phyloP scores from a whole-genome alignment of 2,113 vertebrate genomes.

The Lasiurus cinereus region DNA sequence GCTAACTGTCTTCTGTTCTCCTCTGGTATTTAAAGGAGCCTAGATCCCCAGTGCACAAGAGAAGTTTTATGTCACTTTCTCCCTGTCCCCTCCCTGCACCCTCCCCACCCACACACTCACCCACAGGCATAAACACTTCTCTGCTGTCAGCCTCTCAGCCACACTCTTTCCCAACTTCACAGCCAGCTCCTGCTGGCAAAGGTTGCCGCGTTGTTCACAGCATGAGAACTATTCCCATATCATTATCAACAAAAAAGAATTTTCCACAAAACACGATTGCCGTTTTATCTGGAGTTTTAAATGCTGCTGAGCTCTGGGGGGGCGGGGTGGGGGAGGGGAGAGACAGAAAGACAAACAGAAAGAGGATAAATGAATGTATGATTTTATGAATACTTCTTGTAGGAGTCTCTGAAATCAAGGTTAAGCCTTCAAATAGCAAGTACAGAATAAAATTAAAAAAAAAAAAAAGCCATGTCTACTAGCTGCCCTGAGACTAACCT shows the following conservation, averaged over 20 bases:
- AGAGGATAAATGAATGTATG: neutral
- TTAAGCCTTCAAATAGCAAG: neutral
- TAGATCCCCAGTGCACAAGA: neutral
- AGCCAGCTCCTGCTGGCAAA: slow-evolving; percentile 38
- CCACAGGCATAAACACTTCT: neutral
- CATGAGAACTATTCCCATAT: neutral
- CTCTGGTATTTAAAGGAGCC: neutral
- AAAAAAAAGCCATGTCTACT: neutral
- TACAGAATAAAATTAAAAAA: neutral
- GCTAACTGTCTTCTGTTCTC: neutral
- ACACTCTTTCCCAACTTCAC: neutral
- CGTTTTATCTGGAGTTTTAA: neutral
- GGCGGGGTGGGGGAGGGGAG: fast-evolving
- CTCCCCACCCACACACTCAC: too few relatives aligned
- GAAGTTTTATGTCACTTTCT: neutral
- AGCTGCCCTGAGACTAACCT: neutral
- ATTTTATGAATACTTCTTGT: neutral
- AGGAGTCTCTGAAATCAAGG: neutral
- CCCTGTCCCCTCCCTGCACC: too few relatives aligned
- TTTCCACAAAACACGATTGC: neutral
- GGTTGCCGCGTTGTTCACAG: neutral
- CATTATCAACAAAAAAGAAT: slow-evolving; percentile 29
- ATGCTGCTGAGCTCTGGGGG: neutral
- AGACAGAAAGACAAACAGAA: too few relatives aligned
- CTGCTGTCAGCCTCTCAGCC: neutral